Conservation (phyloP, 1,140 invertebrate species). For the Trichonephila clavipes region DNA sequence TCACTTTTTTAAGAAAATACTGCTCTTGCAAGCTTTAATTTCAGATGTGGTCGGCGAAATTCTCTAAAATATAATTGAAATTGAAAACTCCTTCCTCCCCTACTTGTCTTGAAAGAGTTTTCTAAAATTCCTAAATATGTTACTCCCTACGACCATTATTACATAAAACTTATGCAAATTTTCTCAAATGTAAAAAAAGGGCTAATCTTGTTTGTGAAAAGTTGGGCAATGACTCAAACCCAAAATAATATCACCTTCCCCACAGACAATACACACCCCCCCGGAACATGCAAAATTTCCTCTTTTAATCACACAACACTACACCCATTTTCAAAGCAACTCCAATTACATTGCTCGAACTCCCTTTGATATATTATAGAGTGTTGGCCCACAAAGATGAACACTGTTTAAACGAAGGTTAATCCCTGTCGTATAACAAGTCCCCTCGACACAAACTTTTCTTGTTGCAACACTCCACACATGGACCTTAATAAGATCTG, state of each 20-base stretch:
- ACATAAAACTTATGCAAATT: not conserved
- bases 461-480: slow-evolving; percentile 15
- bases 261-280: no score
- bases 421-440: slow-evolving; percentile 63
- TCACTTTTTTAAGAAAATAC: no score
- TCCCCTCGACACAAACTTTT: slow-evolving; percentile 41
- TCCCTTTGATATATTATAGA: not conserved
- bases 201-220: not conserved
- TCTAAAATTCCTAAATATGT: not conserved
- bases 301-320: slow-evolving; percentile 8
- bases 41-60: no score
- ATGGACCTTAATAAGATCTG: slow-evolving; percentile 33
- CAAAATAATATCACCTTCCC: not conserved
- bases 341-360: slow-evolving; percentile 34
- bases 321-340: not conserved
- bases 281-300: not conserved
- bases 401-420: slow-evolving; percentile 56
- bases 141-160: not conserved
- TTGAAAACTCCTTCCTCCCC: no score
- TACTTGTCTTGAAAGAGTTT: not conserved
- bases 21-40: no score
- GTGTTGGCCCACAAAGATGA: slow-evolving; percentile 33
- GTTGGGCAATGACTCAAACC: not conserved
- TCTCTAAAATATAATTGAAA: no score
- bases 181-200: not conserved